phyloP scores from a whole-genome alignment of 1,140 invertebrate species.

The Eulimnadia texana region DNA sequence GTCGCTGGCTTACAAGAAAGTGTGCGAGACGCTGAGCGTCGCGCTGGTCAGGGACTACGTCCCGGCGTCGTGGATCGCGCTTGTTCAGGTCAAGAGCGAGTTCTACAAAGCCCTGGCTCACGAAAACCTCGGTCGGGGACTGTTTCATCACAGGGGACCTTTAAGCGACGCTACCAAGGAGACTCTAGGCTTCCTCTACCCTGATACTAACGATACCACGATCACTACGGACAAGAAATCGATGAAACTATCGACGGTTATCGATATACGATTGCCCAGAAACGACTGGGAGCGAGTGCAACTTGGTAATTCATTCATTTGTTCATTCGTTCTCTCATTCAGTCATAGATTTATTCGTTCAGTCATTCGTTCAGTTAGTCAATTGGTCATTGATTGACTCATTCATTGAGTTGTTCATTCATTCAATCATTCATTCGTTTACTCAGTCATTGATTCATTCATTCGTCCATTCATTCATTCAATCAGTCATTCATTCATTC shows the following conservation, averaged over 20 bases:
- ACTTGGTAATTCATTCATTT: conserved; percentile 31
- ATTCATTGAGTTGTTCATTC: too few relatives aligned
- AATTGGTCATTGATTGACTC: too few relatives aligned
- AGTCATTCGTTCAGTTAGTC: too few relatives aligned
- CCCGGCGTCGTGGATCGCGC: conserved; percentile 74
- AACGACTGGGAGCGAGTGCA: conserved; percentile 42
- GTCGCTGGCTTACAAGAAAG: conserved; percentile 55
- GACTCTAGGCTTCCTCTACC: conserved; percentile 42
- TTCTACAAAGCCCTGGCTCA: conserved; percentile 56
- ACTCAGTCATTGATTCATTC: too few relatives aligned
- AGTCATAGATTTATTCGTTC: too few relatives aligned
- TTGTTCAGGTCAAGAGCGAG: conserved; percentile 74
- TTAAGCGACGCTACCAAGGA: conserved; percentile 31
- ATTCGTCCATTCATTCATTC: too few relatives aligned
- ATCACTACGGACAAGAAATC: background rate
- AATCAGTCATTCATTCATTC: too few relatives aligned
- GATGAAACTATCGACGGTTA: conserved; percentile 16
- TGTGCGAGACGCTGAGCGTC: conserved; percentile 45
- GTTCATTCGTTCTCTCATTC: too few relatives aligned
- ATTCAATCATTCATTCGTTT: too few relatives aligned
- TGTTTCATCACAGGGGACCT: conserved; percentile 18
- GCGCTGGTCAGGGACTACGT: conserved; percentile 51
- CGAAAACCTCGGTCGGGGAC: conserved; percentile 46
- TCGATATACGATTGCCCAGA: conserved; percentile 42
- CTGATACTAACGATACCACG: conserved; percentile 22